Conservation (phyloP, 2,888 invertebrate genomes). For the Augiades crinisus region DNA sequence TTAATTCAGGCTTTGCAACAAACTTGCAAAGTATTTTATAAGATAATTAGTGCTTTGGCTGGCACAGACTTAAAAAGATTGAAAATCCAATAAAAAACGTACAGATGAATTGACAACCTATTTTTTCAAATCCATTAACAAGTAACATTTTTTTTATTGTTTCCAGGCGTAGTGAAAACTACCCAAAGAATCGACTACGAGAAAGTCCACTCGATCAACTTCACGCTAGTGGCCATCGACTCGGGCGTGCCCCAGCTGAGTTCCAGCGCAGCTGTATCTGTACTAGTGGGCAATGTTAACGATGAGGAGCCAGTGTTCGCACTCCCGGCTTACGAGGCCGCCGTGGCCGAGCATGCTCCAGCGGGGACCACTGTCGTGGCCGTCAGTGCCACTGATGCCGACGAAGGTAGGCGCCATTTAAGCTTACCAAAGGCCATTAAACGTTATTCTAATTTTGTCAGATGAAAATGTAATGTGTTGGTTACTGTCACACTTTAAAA, state of each 20-base stretch:
- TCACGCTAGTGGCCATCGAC: constrained; percentile 91
- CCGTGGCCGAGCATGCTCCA: constrained; percentile 88
- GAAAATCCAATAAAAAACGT: too few species aligned
- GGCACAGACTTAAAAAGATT: too few species aligned
- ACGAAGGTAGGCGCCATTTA: constrained; percentile 88
- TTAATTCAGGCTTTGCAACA: too few species aligned
- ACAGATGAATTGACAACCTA: too few species aligned
- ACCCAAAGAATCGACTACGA: constrained; percentile 93
- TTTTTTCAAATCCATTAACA: too few species aligned
- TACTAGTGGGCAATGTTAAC: constrained; percentile 91
- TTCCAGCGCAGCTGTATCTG: constrained; percentile 87
- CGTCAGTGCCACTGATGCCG: constrained; percentile 89
- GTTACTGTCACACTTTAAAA: too few species aligned
- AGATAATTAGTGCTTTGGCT: too few species aligned
- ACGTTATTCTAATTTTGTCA: too few species aligned
- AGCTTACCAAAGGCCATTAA: too few species aligned
- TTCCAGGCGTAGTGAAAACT: constrained; percentile 87
- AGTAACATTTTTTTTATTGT: constrained; percentile 27
- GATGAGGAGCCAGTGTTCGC: constrained; percentile 93
- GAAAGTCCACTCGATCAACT: constrained; percentile 86
- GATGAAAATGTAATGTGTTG: too few species aligned
- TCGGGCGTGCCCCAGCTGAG: constrained; percentile 93
- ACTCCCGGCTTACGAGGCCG: constrained; percentile 84
- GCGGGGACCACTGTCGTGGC: constrained; percentile 86
- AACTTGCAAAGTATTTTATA: too few species aligned